These are phyloP conservation scores for Branchipolynoe longqiensis DNA, from an alignment of 2,888 invertebrate species.

Conservation along the genomic window DNA sequence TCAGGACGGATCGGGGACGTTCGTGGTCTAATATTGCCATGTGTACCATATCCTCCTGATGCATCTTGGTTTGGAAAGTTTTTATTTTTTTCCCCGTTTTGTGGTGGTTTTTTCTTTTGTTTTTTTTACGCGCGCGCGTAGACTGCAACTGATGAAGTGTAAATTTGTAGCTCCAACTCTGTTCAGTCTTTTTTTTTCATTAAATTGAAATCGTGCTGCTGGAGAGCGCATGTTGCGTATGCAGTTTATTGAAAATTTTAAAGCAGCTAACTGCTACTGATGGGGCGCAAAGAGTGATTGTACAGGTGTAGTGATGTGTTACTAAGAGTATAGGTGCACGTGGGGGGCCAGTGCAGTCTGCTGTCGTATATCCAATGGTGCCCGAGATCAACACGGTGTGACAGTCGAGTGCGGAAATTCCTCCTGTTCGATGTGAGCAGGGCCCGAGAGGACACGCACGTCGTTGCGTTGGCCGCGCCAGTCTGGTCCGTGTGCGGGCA, in stretches of 20 bases:
- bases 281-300: slow-evolving; percentile 25
- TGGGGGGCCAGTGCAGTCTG: slow-evolving; percentile 40
- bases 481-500: background rate
- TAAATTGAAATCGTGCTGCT: background rate
- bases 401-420: slow-evolving; percentile 15
- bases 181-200: background rate
- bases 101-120: too few relatives aligned
- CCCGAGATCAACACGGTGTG: slow-evolving; percentile 19
- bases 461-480: background rate
- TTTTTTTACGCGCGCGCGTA: too few relatives aligned
- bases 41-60: background rate
- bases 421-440: background rate
- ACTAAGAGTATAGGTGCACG: slow-evolving; percentile 32
- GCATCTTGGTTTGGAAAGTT: background rate
- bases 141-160: background rate
- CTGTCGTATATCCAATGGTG: slow-evolving; percentile 39
- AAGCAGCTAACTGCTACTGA: slow-evolving; percentile 42
- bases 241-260: slow-evolving; percentile 15
- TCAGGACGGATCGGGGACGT: too few relatives aligned
- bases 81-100: background rate
- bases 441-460: background rate
- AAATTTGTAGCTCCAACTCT: background rate
- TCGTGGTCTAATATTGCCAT: background rate
- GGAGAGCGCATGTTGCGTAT: background rate
- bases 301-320: slow-evolving; percentile 50